Conservation (phyloP, 2,797 vertebrate species). For the Strix occidentalis region DNA sequence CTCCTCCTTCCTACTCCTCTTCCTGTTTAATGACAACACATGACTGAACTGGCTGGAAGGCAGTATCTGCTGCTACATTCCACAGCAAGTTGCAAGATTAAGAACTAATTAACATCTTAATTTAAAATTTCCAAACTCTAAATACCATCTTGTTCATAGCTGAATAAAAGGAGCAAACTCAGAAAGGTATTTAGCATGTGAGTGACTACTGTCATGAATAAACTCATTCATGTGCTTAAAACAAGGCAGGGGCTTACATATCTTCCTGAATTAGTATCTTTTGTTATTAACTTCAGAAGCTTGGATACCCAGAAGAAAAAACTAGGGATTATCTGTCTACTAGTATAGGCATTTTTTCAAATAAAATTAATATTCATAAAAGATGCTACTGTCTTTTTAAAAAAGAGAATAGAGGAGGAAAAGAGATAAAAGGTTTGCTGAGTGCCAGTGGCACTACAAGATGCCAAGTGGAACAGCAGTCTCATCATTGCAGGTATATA, state of each 20-base stretch:
- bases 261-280: constrained; percentile 3
- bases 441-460: constrained; percentile 16
- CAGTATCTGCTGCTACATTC: neutral
- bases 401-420: constrained; percentile 13
- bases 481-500: constrained; percentile 40
- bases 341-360: neutral
- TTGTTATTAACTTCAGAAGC: neutral
- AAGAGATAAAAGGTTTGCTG: constrained; percentile 54
- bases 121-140: constrained; percentile 10
- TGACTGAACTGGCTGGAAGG: neutral
- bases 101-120: constrained; percentile 9
- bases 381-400: neutral
- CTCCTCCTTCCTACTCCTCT: neutral
- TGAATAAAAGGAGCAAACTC: neutral
- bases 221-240: constrained; percentile 8
- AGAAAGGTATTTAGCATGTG: neutral
- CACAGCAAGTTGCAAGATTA: neutral
- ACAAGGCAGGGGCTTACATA: neutral
- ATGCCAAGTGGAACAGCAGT: constrained; percentile 16
- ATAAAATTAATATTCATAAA: constrained; percentile 49
- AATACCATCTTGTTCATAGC: neutral
- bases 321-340: constrained; percentile 9
- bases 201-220: neutral
- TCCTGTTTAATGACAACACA: neutral
- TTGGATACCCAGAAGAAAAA: constrained; percentile 17